Evolutionary conservation across 2,888 invertebrate genomes (phyloP).

Genomic region (Dryadula phaetusa): DNA sequence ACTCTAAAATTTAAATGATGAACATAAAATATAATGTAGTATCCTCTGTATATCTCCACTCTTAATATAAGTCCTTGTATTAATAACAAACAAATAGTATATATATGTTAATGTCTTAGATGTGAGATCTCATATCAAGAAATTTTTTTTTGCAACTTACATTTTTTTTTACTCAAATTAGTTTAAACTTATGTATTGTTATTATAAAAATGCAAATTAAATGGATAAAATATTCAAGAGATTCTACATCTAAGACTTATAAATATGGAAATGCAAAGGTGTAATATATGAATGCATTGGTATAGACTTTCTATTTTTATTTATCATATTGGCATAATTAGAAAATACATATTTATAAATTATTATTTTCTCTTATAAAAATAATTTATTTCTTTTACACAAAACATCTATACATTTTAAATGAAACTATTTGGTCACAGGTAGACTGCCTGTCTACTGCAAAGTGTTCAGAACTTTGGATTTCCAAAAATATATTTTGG

Average conservation of each 20-base stretch:
- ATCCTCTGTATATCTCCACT: neutral
- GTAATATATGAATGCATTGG: neutral
- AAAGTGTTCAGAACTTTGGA: too few relatives aligned
- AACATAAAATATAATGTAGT: neutral
- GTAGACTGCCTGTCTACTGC: too few relatives aligned
- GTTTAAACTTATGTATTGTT: neutral
- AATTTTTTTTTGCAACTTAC: too few relatives aligned
- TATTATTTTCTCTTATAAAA: too few relatives aligned
- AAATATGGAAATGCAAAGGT: slow-evolving; percentile 7
- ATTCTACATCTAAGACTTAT: neutral
- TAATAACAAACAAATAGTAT: neutral
- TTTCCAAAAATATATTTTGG: too few relatives aligned
- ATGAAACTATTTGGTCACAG: too few relatives aligned
- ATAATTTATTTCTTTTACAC: too few relatives aligned
- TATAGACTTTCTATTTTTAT: neutral
- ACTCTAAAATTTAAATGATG: too few relatives aligned
- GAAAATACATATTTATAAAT: too few relatives aligned
- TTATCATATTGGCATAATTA: neutral
- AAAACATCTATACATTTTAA: too few relatives aligned
- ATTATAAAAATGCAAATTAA: neutral
- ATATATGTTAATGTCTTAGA: neutral
- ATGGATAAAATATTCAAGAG: neutral
- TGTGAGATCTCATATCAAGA: neutral
- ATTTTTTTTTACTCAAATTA: too few relatives aligned
- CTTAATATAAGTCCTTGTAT: neutral